phyloP scores from a whole-genome alignment of 2,797 vertebrate species.

The Huso huso region DNA sequence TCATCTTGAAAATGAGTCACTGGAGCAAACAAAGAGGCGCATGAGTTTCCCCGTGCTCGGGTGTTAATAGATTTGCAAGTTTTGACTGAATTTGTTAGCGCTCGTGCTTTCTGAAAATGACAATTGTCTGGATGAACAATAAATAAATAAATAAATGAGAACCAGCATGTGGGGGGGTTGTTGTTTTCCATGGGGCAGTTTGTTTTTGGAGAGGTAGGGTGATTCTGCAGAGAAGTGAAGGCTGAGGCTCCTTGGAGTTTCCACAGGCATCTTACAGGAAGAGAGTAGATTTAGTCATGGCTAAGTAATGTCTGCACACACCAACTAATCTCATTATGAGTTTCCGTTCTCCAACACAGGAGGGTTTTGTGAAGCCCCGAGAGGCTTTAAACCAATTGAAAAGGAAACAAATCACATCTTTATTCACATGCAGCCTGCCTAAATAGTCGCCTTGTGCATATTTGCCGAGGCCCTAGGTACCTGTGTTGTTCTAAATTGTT shows the following conservation, averaged over 20 bases:
- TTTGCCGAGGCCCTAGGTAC: neutral
- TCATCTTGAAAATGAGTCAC: conserved; percentile 98
- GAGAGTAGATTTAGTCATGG: conserved; percentile 87
- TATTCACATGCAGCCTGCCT: conserved; percentile 33
- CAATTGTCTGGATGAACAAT: no score
- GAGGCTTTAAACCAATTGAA: conserved; percentile 47
- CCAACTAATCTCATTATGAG: conserved; percentile 95
- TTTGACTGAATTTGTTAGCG: neutral
- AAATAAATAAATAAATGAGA: no score
- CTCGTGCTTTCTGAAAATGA: no score
- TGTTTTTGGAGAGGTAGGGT: conserved; percentile 57
- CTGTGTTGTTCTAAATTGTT: no score
- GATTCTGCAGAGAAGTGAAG: conserved; percentile 56
- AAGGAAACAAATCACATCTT: conserved; percentile 49
- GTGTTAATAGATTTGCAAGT: neutral
- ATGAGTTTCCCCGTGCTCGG: conserved; percentile 43
- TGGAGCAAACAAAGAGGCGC: conserved; percentile 90
- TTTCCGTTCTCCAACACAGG: conserved; percentile 87
- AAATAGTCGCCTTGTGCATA: neutral
- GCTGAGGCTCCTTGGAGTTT: conserved; percentile 77
- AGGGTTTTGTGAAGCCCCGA: conserved; percentile 71
- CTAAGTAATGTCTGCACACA: conserved; percentile 92
- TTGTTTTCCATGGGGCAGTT: conserved; percentile 26
- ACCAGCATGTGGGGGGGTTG: neutral
- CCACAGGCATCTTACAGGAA: conserved; percentile 81